Percentiles rank a stretch among this genome's conserved stretches.
phyloP scores from a whole-genome alignment of 2,797 vertebrate genomes.

The Acrossocheilus wenchowensis region DNA sequence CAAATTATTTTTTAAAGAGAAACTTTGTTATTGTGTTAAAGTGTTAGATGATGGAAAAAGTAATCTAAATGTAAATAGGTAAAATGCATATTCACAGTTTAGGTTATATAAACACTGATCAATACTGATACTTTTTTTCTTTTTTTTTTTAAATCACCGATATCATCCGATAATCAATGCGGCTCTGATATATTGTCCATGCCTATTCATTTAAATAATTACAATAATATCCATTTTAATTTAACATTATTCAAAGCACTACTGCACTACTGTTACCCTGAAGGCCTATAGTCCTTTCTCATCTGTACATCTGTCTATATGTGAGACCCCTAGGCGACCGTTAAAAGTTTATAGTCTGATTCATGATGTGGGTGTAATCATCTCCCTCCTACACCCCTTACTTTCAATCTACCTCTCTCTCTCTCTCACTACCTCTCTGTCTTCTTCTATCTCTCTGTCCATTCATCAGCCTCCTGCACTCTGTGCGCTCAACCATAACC shows the following conservation, averaged over 20 bases:
- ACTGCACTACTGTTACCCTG: not conserved
- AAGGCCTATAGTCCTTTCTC: not conserved
- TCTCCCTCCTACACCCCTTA: constrained; percentile 5
- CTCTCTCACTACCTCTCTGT: not conserved
- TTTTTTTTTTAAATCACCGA: not conserved
- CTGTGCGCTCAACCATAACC: constrained; percentile 20
- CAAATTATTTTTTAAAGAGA: not conserved
- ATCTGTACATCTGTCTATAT: constrained; percentile 27
- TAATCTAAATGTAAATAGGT: not conserved
- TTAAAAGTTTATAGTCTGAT: constrained; percentile 25
- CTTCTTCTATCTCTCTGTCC: constrained; percentile 12
- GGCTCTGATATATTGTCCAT: not conserved
- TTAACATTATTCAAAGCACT: not conserved
- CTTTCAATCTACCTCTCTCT: constrained; percentile 8
- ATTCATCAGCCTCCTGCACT: constrained; percentile 40
- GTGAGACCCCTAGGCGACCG: not conserved
- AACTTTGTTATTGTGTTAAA: not conserved
- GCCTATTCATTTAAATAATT: not conserved
- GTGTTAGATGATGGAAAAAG: not conserved
- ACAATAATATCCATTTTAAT: not conserved
- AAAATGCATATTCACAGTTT: not conserved
- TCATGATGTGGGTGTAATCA: constrained; percentile 40
- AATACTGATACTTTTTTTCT: not conserved
- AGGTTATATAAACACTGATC: not conserved
- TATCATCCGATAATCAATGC: not conserved